Conservation (phyloP, 2,888 invertebrate genomes). For the Linnaemya vulpina region DNA sequence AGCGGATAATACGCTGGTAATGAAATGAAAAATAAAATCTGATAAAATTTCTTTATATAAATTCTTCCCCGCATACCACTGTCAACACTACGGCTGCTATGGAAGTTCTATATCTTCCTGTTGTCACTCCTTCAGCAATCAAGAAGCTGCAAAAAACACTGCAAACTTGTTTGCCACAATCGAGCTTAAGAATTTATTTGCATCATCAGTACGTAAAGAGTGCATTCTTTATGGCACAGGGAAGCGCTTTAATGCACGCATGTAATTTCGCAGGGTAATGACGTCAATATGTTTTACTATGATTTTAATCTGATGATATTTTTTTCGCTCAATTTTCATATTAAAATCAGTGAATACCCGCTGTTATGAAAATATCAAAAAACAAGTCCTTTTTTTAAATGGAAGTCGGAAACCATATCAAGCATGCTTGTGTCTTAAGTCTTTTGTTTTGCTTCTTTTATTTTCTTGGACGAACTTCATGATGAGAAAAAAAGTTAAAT, state of each 20-base stretch:
- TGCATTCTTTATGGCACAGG: conserved; percentile 11
- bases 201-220: conserved; percentile 48
- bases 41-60: too few species aligned
- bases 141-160: not conserved
- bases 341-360: conserved; percentile 49
- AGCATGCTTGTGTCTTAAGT: conserved; percentile 18
- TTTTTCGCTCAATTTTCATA: not conserved
- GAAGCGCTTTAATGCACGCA: conserved; percentile 31
- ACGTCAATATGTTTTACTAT: conserved; percentile 64
- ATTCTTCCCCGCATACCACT: conserved; percentile 15
- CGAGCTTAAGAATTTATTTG: conserved; percentile 61
- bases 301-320: conserved; percentile 51
- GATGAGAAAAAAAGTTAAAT: conserved; percentile 6
- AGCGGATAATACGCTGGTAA: too few species aligned
- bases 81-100: conserved; percentile 27
- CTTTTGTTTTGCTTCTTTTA: conserved; percentile 29
- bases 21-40: too few species aligned
- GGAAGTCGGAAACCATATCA: conserved; percentile 4
- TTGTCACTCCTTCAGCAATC: conserved; percentile 36
- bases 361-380: conserved; percentile 43
- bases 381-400: not conserved
- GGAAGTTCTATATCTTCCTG: conserved; percentile 64
- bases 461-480: not conserved
- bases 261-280: conserved; percentile 46
- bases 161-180: conserved; percentile 11